phyloP scores from a whole-genome alignment of 2,888 invertebrate species.

The Crematogaster levior region DNA sequence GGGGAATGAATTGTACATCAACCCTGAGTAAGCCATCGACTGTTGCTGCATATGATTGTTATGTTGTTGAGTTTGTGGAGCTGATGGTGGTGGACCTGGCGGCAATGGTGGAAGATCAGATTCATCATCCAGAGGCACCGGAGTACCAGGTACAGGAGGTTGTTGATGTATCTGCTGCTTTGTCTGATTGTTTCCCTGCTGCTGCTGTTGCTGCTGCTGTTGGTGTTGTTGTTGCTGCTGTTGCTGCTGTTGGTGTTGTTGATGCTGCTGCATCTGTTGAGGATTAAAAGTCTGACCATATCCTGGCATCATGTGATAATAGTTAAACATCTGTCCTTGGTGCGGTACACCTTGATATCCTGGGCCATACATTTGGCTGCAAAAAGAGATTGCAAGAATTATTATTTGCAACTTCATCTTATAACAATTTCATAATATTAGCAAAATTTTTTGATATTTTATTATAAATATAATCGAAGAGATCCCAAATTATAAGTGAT shows the following conservation, averaged over 20 bases:
- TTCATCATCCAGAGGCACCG: constrained; percentile 86
- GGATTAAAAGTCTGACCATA: constrained; percentile 82
- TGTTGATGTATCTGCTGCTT: constrained; percentile 79
- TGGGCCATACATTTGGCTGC: constrained; percentile 82
- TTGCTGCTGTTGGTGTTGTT: constrained; percentile 63
- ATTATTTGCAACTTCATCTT: not conserved
- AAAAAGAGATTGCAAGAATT: constrained; percentile 44
- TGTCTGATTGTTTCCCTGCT: constrained; percentile 78
- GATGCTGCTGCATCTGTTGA: constrained; percentile 75
- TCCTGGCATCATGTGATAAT: constrained; percentile 83
- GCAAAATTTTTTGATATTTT: not conserved
- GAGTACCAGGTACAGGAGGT: constrained; percentile 85
- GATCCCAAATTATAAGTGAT: not conserved
- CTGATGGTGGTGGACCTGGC: constrained; percentile 87
- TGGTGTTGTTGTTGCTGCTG: constrained; percentile 73
- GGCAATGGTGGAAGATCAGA: constrained; percentile 88
- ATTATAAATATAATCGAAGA: too few relatives aligned
- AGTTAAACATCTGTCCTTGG: constrained; percentile 83
- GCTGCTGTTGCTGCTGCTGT: constrained; percentile 75
- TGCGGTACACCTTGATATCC: constrained; percentile 81
- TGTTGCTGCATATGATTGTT: constrained; percentile 73
- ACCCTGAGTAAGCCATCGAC: constrained; percentile 81
- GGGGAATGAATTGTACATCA: constrained; percentile 79
- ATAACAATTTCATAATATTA: not conserved
- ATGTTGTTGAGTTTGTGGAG: constrained; percentile 76